Evolutionary conservation across 2,113 vertebrate species (phyloP).

Genomic region (Boulengeromyrus knoepffleri): DNA sequence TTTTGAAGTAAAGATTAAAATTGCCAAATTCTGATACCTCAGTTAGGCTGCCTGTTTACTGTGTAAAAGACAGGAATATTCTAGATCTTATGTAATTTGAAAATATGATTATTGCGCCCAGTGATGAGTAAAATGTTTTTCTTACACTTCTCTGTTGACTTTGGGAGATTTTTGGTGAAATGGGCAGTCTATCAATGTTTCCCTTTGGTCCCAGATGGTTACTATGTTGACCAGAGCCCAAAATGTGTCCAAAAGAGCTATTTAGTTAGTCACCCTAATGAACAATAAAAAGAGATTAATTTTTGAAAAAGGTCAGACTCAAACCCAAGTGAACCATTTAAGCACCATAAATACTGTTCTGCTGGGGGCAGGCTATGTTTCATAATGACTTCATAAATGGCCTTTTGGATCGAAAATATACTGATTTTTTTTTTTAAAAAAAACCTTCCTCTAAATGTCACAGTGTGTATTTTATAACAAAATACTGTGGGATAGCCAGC

Average conservation of each 20-base stretch:
- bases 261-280: slow-evolving; percentile 1
- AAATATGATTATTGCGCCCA: background rate
- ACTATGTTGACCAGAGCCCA: background rate
- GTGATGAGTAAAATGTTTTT: background rate
- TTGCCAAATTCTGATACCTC: background rate
- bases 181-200: background rate
- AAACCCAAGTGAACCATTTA: background rate
- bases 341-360: background rate
- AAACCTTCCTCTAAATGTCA: background rate
- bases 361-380: background rate
- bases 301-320: background rate
- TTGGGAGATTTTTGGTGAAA: background rate
- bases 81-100: background rate
- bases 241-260: background rate
- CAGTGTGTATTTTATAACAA: background rate
- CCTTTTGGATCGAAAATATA: background rate
- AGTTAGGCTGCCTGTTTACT: background rate
- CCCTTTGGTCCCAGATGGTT: background rate
- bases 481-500: background rate
- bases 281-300: slow-evolving; percentile 8
- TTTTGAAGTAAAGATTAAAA: background rate
- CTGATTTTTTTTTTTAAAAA: background rate
- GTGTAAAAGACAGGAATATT: background rate
- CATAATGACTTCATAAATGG: background rate
- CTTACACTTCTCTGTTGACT: background rate